phyloP scores from a whole-genome alignment of 1,140 invertebrate species.

The Habropoda laboriosa region DNA sequence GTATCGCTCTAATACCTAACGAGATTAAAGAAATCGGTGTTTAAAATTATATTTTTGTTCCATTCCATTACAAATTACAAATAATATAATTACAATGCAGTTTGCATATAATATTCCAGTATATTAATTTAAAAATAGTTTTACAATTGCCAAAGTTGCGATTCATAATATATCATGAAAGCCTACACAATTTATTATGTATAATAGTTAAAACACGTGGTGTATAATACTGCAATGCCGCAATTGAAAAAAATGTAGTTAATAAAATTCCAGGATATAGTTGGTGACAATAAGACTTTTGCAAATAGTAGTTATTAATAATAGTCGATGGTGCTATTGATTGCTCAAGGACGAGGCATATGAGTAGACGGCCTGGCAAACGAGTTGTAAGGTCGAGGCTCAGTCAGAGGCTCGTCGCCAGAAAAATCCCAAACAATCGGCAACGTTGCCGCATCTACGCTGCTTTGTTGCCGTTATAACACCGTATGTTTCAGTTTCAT shows the following conservation, averaged over 20 bases:
- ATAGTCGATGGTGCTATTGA: conserved; percentile 70
- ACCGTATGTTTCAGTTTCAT: conserved; percentile 72
- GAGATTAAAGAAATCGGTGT: no score
- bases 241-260: no score
- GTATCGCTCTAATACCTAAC: no score
- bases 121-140: no score
- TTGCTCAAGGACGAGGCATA: conserved; percentile 68
- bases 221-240: neutral
- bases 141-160: neutral
- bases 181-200: neutral
- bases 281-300: conserved; percentile 19
- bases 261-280: neutral
- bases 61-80: no score
- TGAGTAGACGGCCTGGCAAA: conserved; percentile 57
- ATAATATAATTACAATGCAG: no score
- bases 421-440: conserved; percentile 77
- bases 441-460: conserved; percentile 70
- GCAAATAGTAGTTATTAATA: conserved; percentile 54
- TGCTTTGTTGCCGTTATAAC: conserved; percentile 68
- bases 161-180: neutral
- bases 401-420: conserved; percentile 60
- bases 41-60: no score
- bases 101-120: no score
- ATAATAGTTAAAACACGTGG: neutral
- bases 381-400: conserved; percentile 70